phyloP scores from a whole-genome alignment of 2,888 invertebrate species.

The Timandra comae region DNA sequence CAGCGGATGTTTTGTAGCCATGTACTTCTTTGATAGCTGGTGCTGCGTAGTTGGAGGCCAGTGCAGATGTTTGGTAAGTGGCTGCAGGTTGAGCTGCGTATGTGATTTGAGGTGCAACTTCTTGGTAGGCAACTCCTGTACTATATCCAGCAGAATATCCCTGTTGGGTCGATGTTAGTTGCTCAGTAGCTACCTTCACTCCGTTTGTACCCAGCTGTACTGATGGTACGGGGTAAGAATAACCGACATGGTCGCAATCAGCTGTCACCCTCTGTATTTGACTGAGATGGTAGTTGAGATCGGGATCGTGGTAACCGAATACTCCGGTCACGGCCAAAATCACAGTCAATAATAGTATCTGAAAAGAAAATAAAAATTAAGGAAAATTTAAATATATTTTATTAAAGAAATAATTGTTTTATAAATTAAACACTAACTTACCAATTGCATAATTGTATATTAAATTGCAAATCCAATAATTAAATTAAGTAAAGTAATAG shows the following conservation, averaged over 20 bases:
- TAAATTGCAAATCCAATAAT: constrained; percentile 21
- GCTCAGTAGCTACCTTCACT: constrained; percentile 37
- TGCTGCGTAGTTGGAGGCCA: constrained; percentile 33
- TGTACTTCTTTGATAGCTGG: constrained; percentile 57
- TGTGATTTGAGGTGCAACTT: constrained; percentile 42
- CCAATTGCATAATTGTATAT: constrained; percentile 47
- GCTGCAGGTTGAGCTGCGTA: constrained; percentile 46
- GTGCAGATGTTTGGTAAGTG: constrained; percentile 35
- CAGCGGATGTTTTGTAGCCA: constrained; percentile 74
- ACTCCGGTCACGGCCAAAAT: constrained; percentile 39
- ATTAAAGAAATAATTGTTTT: constrained; percentile 4
- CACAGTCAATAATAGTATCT: constrained; percentile 42
- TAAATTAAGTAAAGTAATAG: constrained; percentile 22
- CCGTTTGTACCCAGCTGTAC: constrained; percentile 67
- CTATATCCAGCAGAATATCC: constrained; percentile 29
- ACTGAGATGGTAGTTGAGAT: constrained; percentile 63
- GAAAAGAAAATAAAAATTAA: constrained; percentile 33
- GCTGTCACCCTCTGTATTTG: constrained; percentile 50
- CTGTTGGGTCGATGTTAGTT: constrained; percentile 17
- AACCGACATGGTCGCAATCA: constrained; percentile 60
- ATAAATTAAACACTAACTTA: constrained; percentile 32
- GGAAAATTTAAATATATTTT: not conserved
- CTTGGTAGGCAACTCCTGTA: constrained; percentile 38
- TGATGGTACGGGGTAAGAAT: constrained; percentile 73
- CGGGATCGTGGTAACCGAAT: constrained; percentile 64